Base-by-base conservation (phyloP, 2,888 invertebrate species). In the Chloroclysta siterata region DNA sequence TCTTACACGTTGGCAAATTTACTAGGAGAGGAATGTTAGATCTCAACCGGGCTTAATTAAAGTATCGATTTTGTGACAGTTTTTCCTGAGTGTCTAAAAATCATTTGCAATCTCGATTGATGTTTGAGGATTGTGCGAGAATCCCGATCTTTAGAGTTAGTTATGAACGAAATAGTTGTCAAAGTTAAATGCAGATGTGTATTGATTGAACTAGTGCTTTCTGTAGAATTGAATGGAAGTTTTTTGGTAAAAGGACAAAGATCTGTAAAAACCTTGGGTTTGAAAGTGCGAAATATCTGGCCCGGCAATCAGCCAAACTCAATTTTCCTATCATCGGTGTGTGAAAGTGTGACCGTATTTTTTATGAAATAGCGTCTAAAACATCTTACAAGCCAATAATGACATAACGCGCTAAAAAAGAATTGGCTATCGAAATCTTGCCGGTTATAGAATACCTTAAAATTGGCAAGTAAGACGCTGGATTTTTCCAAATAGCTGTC, bases 281-380 rank as follows among this genome's bases (percentile, higher is more conserved):
- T 4, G 29, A 8, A 14, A n/a, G 17, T 52, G 15, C 6, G 33
- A 33, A 33, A 33, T 6, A n/a, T 14, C 39, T 39, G 56, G 46
- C 41, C 61, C 51, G 13, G 11, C 2, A 22, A 59, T 29, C 63
- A 53, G 46, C 59, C 54, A 54, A 55, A 52, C 42, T 42, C n/a
- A 48, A 57, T 58, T 57, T 51, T 54, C 11, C 11, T 54, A 44
- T 42, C 53, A 42, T 58, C 29, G n/a, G 60, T 61, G 61, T 63
- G 63, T 62, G 61, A 28, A 33, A 54, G 57, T 60, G 48, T 57
- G 28, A n/a, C 57, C 60, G 55, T 60, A 56, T 59, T 52, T 50
- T 58, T 15, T 50, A 39, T 53, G 36, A 51, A 56, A 39, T 36
- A 53, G 48, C 55, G 53, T 57, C 58, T 58, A 41, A 36, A 46